A percentile compares a stretch with the other conserved stretches of the same genome.
These are phyloP conservation scores for Choloepus didactylus DNA, from an alignment of 2,797 vertebrate genomes.

Conservation along the genomic window DNA sequence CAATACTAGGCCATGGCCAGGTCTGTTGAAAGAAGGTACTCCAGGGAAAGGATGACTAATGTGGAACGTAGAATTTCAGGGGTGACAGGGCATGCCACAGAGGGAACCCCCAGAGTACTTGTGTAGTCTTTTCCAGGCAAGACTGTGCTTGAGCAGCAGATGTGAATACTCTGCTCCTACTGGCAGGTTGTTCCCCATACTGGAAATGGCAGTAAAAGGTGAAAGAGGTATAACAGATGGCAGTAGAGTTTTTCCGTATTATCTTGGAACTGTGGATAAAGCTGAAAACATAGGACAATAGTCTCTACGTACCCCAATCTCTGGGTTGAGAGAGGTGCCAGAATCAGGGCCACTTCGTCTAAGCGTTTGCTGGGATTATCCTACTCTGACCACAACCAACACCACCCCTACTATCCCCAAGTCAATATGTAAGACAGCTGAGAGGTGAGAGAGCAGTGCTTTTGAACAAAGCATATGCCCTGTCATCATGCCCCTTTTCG, in stretches of 20 bases:
- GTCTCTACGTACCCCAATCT: too few relatives aligned
- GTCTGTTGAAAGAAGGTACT: neutral
- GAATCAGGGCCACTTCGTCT: neutral
- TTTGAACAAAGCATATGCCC: neutral
- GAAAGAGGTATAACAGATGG: neutral
- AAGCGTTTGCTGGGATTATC: neutral
- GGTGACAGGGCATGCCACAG: too few relatives aligned
- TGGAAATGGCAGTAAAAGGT: neutral
- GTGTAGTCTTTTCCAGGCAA: neutral
- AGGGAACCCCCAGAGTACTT: neutral
- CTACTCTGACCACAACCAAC: neutral
- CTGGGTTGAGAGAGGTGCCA: neutral
- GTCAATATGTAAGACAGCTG: neutral
- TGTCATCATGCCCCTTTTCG: neutral
- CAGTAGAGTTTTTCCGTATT: neutral
- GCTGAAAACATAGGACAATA: neutral
- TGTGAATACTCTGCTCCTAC: neutral
- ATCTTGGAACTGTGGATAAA: neutral
- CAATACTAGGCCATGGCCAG: too few relatives aligned
- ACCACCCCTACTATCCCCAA: too few relatives aligned
- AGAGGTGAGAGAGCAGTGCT: neutral
- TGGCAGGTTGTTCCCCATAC: neutral
- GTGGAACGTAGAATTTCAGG: too few relatives aligned
- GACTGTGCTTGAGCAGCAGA: neutral
- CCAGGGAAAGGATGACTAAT: too few relatives aligned